Base-by-base conservation (phyloP, 2,888 invertebrate species). In the Campoletis raptor region DNA sequence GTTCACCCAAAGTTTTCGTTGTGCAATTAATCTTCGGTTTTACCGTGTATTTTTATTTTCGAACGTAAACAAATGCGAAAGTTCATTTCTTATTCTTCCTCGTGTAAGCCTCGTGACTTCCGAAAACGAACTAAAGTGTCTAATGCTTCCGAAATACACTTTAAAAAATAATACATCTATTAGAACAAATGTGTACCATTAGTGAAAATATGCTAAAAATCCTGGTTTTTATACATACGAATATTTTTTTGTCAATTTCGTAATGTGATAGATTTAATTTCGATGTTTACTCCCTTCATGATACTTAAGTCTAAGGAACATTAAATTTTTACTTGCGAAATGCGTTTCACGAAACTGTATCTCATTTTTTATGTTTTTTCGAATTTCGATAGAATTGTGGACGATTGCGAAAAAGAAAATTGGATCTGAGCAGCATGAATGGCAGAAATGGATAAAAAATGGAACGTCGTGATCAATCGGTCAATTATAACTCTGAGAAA, bases 241-340 rank as follows among this genome's bases (percentile, higher is more conserved):
- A 54, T 37, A 24, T 64, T 61, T 72, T 52, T 36, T 61, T 30
- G 21, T 61, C 30, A 6, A 54, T 74, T 81, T 48, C 61, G 54
- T 77, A n/a, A 83, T 83, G 83, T 80, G 82, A 84, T 85, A 82
- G 81, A 70, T 83, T 81, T 83, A 76, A 81, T 85, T 73, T 84
- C 77, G 81, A 37, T 79, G 67, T 86, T 70, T 61, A 83, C 70
- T 30, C 54, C 61, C 73, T 76, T 61, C 54, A 79, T 45, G 66
- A 84, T 52, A 77, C 24, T 54, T 76, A 78, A 30, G 48, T 77
- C 36, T 86, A 78, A 81, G 72, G 57, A 83, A 85, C 52, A 81
- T 89, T 91, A 88, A 77, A 85, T 89, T 90, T 90, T 89, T 87
- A 89, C 89, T 88, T 76, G 88, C 83, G 88, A 87, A 90, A 87